Evolutionary conservation across 1,140 invertebrate species (phyloP).

Genomic region (Grapholita molesta): DNA sequence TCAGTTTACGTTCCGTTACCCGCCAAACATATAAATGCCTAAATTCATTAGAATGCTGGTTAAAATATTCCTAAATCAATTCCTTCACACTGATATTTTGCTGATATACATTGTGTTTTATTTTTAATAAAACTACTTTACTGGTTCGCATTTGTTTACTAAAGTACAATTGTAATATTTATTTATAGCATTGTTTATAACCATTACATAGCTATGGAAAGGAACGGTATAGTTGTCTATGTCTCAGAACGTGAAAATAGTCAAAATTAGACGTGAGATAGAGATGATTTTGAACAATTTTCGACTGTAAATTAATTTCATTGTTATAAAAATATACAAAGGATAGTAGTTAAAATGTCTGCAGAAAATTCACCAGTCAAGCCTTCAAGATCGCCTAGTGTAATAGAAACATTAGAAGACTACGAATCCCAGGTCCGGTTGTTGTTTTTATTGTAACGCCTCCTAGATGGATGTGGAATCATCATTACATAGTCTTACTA

Average conservation of each 20-base stretch:
- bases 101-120: no score
- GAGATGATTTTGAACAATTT: conserved; percentile 16
- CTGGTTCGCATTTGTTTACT: no score
- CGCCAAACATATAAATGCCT: no score
- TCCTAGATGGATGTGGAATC: conserved; percentile 15
- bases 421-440: conserved; percentile 58
- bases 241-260: neutral
- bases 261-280: neutral
- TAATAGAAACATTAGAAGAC: conserved; percentile 55
- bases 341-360: conserved; percentile 44
- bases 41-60: no score
- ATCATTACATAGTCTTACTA: conserved; percentile 35
- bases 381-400: conserved; percentile 46
- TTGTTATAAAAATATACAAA: conserved; percentile 5
- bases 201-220: neutral
- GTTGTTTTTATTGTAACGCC: conserved; percentile 27
- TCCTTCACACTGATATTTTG: no score
- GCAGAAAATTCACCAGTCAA: conserved; percentile 61
- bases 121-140: no score
- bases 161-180: no score
- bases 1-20: neutral
- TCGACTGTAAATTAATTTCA: neutral
- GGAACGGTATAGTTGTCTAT: neutral
- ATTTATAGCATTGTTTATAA: no score
- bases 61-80: no score